Evolutionary conservation across 2,888 invertebrate species (phyloP), one percentile per base, ranked within the genome.

Genomic region (Mycalesis mineus): DNA sequence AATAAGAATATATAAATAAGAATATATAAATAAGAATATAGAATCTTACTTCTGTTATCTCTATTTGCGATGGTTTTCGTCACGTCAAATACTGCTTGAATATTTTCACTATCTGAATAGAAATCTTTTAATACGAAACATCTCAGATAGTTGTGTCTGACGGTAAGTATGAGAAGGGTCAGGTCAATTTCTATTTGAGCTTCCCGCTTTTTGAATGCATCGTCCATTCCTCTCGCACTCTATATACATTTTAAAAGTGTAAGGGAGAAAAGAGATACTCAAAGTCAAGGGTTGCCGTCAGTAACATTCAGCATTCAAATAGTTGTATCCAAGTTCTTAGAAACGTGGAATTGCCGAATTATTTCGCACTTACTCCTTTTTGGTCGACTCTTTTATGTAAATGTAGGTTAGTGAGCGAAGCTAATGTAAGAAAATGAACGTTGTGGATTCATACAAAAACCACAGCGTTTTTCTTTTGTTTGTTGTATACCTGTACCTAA

Each of bases 91-190:
- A 11, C 36, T 9, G 36, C 11, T 36, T 11, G 11, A 36, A 36
- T 36, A 36, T 36, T 36, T 36, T 36, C 36, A 11, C 36, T 36
- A 36, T 36, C 36, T 36, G 1, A 36, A 36, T 45, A 55, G 51
- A 31, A 41, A 42, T 29, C 45, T n/a, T 36, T 37, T 41, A 52
- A 52, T 52, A 55, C 36, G 36, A 36, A 36, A 11, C 36, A 36
- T 36, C 11, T 36, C 36, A 56, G 52, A 55, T 60, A 62, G 45
- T 63, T 62, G 60, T 51, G 41, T 61, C 58, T 47, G 55, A 62
- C 66, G 48, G 68, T 62, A 65, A 66, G 66, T 74, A 73, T 78
- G 78, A 81, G 75, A 77, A 79, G 80, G 81, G 80, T 82, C 75
- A 63, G 65, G 68, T 71, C 77, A 80, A 80, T 82, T 80, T 81